Conservation (phyloP, 2,797 vertebrate species). For the Pipistrellus nathusii region DNA sequence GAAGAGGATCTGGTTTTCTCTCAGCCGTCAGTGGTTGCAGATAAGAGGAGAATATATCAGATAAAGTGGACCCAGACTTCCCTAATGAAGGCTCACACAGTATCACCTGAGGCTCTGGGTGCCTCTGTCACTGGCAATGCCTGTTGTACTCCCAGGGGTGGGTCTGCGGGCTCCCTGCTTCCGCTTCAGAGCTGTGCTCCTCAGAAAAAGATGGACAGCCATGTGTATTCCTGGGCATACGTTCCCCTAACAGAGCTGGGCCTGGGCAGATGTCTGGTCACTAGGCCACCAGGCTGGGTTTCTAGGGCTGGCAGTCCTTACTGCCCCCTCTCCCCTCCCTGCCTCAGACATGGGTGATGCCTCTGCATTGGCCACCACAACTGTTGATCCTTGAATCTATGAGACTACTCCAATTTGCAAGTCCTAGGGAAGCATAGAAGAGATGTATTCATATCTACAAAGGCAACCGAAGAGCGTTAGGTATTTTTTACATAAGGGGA, state of each 20-base stretch:
- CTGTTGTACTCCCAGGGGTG: neutral
- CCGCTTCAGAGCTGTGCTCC: neutral
- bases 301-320: neutral
- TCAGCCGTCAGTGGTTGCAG: neutral
- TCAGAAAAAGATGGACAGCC: neutral
- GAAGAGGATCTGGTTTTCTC: conserved; percentile 41
- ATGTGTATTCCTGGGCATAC: neutral
- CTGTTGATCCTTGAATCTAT: neutral
- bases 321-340: neutral
- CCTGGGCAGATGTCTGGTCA: neutral
- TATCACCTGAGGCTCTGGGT: neutral
- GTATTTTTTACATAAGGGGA: neutral
- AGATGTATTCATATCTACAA: neutral
- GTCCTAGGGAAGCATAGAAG: neutral
- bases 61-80: neutral
- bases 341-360: neutral
- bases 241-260: neutral
- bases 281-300: neutral
- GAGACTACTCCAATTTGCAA: neutral
- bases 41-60: neutral
- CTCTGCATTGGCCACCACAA: neutral
- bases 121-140: fast-evolving
- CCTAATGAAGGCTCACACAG: fast-evolving
- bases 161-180: neutral
- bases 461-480: neutral